These are phyloP conservation scores for Yoshiicerus persimilis DNA, from an alignment of 1,140 invertebrate species.

Conservation along the genomic window DNA sequence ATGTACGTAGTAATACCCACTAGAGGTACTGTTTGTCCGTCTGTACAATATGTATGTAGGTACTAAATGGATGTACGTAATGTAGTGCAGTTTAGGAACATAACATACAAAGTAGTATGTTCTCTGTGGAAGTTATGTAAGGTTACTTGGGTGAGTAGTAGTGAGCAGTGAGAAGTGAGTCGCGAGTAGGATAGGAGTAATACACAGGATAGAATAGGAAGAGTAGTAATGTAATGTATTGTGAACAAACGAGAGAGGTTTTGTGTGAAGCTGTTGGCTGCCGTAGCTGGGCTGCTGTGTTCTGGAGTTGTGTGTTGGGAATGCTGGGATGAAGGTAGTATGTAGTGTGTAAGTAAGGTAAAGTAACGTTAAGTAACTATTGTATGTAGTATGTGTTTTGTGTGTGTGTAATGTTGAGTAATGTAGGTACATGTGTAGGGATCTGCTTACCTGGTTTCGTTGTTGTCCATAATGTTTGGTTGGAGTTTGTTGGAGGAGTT, in stretches of 20 bases:
- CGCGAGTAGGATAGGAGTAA: background rate
- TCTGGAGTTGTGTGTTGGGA: no score
- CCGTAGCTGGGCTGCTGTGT: no score
- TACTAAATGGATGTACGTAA: background rate
- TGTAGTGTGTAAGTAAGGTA: background rate
- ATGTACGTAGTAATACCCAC: background rate
- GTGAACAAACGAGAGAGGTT: background rate
- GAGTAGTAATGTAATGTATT: background rate
- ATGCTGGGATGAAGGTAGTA: background rate
- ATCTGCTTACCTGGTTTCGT: conserved; percentile 27
- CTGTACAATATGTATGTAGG: background rate
- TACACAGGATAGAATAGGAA: background rate
- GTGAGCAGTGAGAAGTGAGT: background rate
- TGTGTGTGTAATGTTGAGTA: conserved; percentile 40
- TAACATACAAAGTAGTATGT: background rate
- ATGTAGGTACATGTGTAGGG: conserved; percentile 42
- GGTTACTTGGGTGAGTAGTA: background rate
- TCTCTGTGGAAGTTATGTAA: background rate
- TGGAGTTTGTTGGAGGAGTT: conserved; percentile 30
- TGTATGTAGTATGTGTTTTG: conserved; percentile 23
- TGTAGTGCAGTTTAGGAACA: background rate
- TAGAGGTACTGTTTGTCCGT: background rate
- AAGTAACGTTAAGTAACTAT: background rate
- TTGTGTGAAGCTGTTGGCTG: no score
- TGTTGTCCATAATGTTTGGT: conserved; percentile 42